These are phyloP conservation scores for Lipotes vexillifer DNA, from an alignment of 2,113 vertebrate genomes.

Conservation along the genomic window DNA sequence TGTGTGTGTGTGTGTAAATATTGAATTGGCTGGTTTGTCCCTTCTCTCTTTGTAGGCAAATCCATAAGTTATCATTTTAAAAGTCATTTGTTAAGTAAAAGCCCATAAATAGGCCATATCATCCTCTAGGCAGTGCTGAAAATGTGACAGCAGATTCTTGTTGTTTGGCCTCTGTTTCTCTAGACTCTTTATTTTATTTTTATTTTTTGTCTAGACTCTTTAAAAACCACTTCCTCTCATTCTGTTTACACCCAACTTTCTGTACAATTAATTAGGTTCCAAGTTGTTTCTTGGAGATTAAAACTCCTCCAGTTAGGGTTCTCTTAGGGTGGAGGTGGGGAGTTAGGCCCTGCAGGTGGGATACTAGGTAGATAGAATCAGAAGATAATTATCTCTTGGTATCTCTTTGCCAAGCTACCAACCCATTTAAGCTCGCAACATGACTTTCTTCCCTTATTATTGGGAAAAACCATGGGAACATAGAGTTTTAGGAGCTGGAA, in stretches of 20 bases:
- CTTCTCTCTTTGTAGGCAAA: constrained; percentile 4
- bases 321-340: not conserved
- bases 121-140: not conserved
- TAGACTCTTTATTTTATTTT: not conserved
- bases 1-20: not conserved
- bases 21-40: not conserved
- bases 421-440: not conserved
- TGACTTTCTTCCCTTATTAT: not conserved
- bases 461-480: not conserved
- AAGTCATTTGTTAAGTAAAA: not conserved
- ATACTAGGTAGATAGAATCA: not conserved
- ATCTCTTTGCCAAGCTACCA: not conserved
- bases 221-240: not conserved
- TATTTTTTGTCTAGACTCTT: not conserved
- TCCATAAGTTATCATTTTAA: not conserved
- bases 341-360: not conserved
- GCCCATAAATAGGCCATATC: not conserved
- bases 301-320: not conserved
- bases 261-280: not conserved
- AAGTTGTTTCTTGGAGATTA: not conserved
- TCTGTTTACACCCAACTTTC: not conserved
- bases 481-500: not conserved
- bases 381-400: not conserved
- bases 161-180: constrained; percentile 1
- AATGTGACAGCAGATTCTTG: not conserved